Evolutionary conservation across 1,140 invertebrate species (phyloP), one percentile per base, ranked within the genome.

Genomic region (Neotoxoptera formosana): DNA sequence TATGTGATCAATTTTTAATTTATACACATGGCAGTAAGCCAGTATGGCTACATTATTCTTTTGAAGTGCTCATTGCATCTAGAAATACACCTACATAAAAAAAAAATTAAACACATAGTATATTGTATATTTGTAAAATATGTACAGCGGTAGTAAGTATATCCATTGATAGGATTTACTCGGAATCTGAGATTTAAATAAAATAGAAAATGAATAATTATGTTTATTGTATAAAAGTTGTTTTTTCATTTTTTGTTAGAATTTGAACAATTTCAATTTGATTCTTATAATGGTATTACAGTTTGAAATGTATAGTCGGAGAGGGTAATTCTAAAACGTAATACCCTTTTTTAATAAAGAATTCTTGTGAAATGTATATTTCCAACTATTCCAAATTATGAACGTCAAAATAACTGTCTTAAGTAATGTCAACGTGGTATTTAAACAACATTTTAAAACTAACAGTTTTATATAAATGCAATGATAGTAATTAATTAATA

Each of bases 271-370:
- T 90, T 90, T 23, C 21, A 48, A 88, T 89, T 34, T 9, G 51
- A 23, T 34, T 89, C 51, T 36, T 48, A 21, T 45, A 11, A 53
- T 47, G n/a, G 45, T 47, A n/a, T 14, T 25, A 23, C 3, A 56
- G 34, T 41, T n/a, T 53, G 25, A 36, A 41, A 89, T 34, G 17
- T 8, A 76, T 76, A 53, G 21, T 2, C 21, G 8, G 9, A 89
- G 34, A 53, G 87, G 47, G 8, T 21, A 34, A 41, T 25, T n/a
- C 6, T 53, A 36, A 36, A 90, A 67, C 25, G 45, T 67, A n/a
- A 41, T 67, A 90, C 53, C 89, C 56, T 67, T 90, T 90, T 90
- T 67, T 90, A 90, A 45, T 90, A 90, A 90, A 67, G 56, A 47
- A 90, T 90, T 90, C 56, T 60, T 45, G 89, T 45, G 17, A 90